Base-by-base conservation (phyloP, 2,888 invertebrate species). In the Platycheirus rosarum region DNA sequence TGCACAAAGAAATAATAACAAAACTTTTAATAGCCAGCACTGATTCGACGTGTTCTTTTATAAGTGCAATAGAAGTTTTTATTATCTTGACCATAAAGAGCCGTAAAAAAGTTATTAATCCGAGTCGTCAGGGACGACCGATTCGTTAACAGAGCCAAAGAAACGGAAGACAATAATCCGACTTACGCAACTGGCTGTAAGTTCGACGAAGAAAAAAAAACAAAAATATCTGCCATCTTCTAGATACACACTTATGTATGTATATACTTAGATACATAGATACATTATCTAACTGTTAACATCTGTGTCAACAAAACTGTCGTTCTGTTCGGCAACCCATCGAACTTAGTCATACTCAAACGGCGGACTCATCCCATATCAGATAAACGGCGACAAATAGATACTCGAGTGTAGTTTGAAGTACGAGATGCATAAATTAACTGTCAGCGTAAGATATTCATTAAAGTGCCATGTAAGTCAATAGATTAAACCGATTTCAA, bases 391-490 rank as follows among this genome's bases (percentile, higher is more conserved):
- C 8, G 3, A 40, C 14, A 23, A n/a, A 2, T 14, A 23, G 8
- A 23, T 14, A 6, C 40, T 57, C 40, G 40, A 57, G 26, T 26
- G 40, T n/a, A n/a, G n/a, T 13, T 40, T 57, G 23, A 57, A 57
- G 57, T 57, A 23, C 8, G 8, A 29, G 13, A 29, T 44, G 60
- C 42, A 60, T 60, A 60, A 44, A 44, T 60, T 60, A 60, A 42
- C 42, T 60, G 60, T 44, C 44, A 60, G 32, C 42, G 13, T n/a
- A 29, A 29, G 42, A 60, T 29, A 51, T 32, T 29, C 60, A 70
- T 70, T 70, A 70, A 29, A 49, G 13, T 57, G 26, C 26, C 57
- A 69, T 40, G 48, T 60, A 70, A 40, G 60, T 32, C 42, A 60
- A 62, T 62, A 51, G 49, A 29, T 16, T 40, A 51, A 62, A 51